Base-by-base conservation (phyloP, 2,113 vertebrate genomes). In the Puntigrus tetrazona region DNA sequence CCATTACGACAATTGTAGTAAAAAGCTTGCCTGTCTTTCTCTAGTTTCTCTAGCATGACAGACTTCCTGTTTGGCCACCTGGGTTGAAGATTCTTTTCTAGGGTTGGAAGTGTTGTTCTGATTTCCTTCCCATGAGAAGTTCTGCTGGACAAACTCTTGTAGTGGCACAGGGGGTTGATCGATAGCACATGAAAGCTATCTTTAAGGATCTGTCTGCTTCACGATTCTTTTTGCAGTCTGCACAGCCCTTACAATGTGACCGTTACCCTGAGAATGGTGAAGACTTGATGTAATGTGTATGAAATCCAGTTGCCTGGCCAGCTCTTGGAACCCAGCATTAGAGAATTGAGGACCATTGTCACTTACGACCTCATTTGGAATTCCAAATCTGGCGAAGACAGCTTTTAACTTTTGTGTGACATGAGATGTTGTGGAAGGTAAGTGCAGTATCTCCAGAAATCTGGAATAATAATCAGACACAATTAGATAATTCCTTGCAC, bases 291-390 rank as follows among this genome's bases (percentile, higher is more conserved):
- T 87, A 84, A 52, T 61, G 83, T 92, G 88, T 83, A 13, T n/a
- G 87, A 94, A 92, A 86, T 79, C 84, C 38, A 90, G 84, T 88
- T 89, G 84, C 73, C 81, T 67, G 45, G 47, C 86, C 6, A 91
- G 88, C 59, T 91, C 75, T 84, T 91, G 82, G 75, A 93, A 90
- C 83, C 90, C 84, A n/a, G n/a, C 84, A 86, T 90, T 84, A 50
- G 86, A 84, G 79, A 91, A 88, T 85, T 89, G 83, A 67, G 83
- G 87, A 36, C 88, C 77, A 61, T 88, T 93, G 88, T 93, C 91
- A 89, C 86, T 88, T 87, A 87, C 43, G 84, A 84, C 85, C 87
- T 87, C 89, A 87, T 91, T 85, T 81, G 86, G 86, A 85, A 91
- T 89, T 36, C 86, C 61, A 0, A 61, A 88, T 84, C 91, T 90